These are phyloP conservation scores for Cettia cetti DNA, from an alignment of 2,113 vertebrate genomes.

Conservation along the genomic window DNA sequence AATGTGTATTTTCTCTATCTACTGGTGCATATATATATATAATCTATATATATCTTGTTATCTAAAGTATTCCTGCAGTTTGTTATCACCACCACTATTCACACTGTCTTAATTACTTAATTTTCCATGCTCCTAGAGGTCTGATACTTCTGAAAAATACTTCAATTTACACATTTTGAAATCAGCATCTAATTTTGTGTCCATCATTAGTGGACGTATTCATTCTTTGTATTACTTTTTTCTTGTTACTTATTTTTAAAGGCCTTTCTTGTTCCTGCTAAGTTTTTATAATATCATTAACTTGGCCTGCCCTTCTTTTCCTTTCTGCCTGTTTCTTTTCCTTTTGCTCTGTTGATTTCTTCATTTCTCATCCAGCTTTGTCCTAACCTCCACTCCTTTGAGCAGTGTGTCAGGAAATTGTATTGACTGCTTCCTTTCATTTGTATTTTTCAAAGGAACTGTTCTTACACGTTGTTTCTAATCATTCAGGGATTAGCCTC, in stretches of 20 bases:
- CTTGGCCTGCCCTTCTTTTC: background rate
- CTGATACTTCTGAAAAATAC: background rate
- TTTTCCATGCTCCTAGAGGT: background rate
- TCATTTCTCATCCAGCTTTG: background rate
- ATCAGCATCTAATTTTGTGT: background rate
- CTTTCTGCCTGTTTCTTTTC: background rate
- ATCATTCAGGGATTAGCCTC: background rate
- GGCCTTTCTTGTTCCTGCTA: background rate
- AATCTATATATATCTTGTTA: background rate
- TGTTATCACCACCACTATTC: background rate
- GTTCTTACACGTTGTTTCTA: background rate
- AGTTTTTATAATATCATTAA: background rate
- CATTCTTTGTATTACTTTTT: background rate
- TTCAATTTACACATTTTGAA: background rate
- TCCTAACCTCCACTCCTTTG: constrained; percentile 12
- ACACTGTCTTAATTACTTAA: background rate
- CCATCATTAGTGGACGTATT: background rate
- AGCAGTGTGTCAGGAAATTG: constrained; percentile 2
- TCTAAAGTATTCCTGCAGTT: background rate
- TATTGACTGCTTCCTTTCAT: constrained; percentile 9
- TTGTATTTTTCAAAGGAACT: constrained; percentile 43
- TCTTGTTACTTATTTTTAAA: background rate
- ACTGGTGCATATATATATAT: background rate
- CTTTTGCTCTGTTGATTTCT: constrained; percentile 20
- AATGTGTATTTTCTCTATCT: background rate